A percentile compares a stretch with the other conserved stretches of the same genome.
Evolutionary conservation across 2,113 vertebrate genomes (phyloP).

Genomic region (Anhinga rufa): DNA sequence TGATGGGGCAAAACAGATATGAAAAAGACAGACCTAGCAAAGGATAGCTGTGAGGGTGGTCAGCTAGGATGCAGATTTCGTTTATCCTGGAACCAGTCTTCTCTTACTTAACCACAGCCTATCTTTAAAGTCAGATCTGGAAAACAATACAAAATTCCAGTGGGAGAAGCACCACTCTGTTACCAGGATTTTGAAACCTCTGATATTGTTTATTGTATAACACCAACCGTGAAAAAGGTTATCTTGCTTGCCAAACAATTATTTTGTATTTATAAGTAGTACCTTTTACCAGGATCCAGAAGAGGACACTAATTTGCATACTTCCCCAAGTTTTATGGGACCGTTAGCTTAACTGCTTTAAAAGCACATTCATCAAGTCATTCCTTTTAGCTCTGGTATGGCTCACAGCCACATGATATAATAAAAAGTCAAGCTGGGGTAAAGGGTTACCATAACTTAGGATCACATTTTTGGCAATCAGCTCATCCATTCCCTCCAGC

Average conservation of each 20-base stretch:
- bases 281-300: background rate
- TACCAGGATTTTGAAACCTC: background rate
- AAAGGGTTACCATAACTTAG: slow-evolving; percentile 36
- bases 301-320: slow-evolving; percentile 36
- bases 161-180: background rate
- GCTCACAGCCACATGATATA: background rate
- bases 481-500: background rate
- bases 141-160: background rate
- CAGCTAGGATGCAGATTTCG: background rate
- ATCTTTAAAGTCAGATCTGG: background rate
- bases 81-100: background rate
- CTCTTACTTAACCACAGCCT: background rate
- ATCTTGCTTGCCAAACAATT: slow-evolving; percentile 8
- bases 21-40: background rate
- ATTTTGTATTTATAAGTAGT: slow-evolving; percentile 17
- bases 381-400: background rate
- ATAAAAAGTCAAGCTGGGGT: background rate
- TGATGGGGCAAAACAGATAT: background rate
- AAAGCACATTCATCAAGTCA: slow-evolving; percentile 12
- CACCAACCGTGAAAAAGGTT: background rate
- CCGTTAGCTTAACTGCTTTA: background rate
- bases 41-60: background rate
- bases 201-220: background rate
- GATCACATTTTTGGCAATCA: slow-evolving; percentile 1
- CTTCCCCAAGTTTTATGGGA: slow-evolving; percentile 11